phyloP scores from a whole-genome alignment of 2,888 invertebrate genomes.

The Lepidochitona cinerea region DNA sequence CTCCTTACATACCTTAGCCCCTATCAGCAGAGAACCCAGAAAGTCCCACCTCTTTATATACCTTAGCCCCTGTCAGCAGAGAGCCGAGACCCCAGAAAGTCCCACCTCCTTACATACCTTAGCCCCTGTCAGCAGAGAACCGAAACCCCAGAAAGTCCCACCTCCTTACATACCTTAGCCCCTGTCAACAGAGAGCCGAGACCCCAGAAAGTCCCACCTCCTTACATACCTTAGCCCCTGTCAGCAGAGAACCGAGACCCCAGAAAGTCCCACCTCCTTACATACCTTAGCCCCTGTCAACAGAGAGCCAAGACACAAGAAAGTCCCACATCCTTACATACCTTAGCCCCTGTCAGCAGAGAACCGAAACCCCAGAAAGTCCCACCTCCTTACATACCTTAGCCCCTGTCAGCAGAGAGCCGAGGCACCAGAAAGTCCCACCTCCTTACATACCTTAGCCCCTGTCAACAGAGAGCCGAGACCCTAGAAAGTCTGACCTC shows the following conservation, averaged over 20 bases:
- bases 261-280: conserved; percentile 80
- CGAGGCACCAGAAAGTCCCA: conserved; percentile 81
- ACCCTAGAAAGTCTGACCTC: conserved; percentile 82
- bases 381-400: conserved; percentile 74
- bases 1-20: conserved; percentile 70
- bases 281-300: conserved; percentile 72
- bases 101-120: conserved; percentile 74
- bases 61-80: conserved; percentile 73
- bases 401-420: conserved; percentile 76
- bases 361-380: conserved; percentile 82
- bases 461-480: conserved; percentile 78
- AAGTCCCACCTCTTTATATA: conserved; percentile 77
- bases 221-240: conserved; percentile 67
- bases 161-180: conserved; percentile 72
- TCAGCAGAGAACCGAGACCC: conserved; percentile 79
- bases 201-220: conserved; percentile 82
- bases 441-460: conserved; percentile 72
- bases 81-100: conserved; percentile 82
- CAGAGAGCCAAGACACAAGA: conserved; percentile 80
- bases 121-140: conserved; percentile 76
- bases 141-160: conserved; percentile 81
- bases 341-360: conserved; percentile 73
- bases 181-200: conserved; percentile 78
- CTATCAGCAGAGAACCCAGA: conserved; percentile 79
- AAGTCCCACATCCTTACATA: conserved; percentile 77